Base-by-base conservation (phyloP, 1,140 invertebrate genomes). In the Drosophila pruinosa region DNA sequence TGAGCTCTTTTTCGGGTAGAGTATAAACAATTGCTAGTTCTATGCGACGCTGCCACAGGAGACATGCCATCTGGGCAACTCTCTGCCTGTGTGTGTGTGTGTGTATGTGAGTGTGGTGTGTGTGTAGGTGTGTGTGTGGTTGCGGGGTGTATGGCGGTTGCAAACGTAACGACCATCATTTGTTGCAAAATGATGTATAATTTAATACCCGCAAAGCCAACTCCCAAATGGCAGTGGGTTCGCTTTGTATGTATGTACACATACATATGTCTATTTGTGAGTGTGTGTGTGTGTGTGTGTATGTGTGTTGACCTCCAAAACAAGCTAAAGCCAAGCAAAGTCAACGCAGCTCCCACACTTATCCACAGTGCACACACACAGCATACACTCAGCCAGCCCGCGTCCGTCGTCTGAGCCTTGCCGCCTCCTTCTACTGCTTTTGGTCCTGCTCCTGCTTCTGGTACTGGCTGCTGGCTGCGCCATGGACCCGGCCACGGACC, bases 151-250 rank as follows among this genome's bases (percentile, higher is more conserved):
- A 28, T 39, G 68, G 39, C 58, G 39, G 59, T 53, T 67, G 53
- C 54, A 43, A 73, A 57, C 70, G 82, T 89, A 89, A 89, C 86
- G 86, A 89, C 86, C 86, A 86, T 89, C 85, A 89, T 89, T 89
- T 85, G 85, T 89, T 89, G 80, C 86, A 85, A 89, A 89, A 89
- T 89, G 80, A 89, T 89, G 86, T 89, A 89, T 89, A 89, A 89
- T 89, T 89, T 89, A 89, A 89, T 89, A 89, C 86, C 86, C 86
- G 86, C 86, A 89, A 89, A 89, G 86, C 86, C 80, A 89, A 85
- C 80, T 89, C 86, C 86, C 86, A 72, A 81, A 78, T 89, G 82
- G 75, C 72, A 68, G 50, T 68, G 28, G 48, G 24, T 47, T 17
- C 26, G 4, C 70, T 26, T 52, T 43, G 5, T 36, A 0, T 52